Conservation (phyloP, 2,888 invertebrate species). For the Thalpophila matura region DNA sequence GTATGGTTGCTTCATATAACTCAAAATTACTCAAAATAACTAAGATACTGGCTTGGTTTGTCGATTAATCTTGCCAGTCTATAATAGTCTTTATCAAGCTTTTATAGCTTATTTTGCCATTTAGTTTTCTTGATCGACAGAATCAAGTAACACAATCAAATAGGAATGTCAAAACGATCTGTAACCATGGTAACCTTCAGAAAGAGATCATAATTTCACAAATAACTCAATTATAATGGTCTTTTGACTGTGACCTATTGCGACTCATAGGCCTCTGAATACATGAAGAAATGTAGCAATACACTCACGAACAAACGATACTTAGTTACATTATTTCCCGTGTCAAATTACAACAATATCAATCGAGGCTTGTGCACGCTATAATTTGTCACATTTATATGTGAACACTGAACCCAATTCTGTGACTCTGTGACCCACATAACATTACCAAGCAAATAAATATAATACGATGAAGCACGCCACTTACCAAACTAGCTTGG, state of each 20-base stretch:
- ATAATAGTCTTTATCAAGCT: no score
- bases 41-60: no score
- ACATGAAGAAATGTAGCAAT: constrained; percentile 16
- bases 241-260: constrained; percentile 2
- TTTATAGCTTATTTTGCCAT: no score
- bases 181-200: not conserved
- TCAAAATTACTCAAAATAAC: no score
- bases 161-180: no score
- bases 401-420: constrained; percentile 18
- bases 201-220: not conserved
- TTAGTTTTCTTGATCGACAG: no score
- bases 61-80: no score
- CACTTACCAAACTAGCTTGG: constrained; percentile 5
- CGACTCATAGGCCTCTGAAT: not conserved
- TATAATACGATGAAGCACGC: constrained; percentile 3
- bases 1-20: no score
- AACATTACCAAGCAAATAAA: constrained; percentile 22
- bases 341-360: not conserved
- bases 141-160: no score
- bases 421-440: constrained; percentile 23
- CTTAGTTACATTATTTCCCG: constrained; percentile 25
- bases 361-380: constrained; percentile 25
- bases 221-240: not conserved
- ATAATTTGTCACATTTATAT: not conserved
- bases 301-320: constrained; percentile 10